These are phyloP conservation scores for Yponomeuta cagnagella DNA, from an alignment of 2,888 invertebrate species.

Conservation along the genomic window DNA sequence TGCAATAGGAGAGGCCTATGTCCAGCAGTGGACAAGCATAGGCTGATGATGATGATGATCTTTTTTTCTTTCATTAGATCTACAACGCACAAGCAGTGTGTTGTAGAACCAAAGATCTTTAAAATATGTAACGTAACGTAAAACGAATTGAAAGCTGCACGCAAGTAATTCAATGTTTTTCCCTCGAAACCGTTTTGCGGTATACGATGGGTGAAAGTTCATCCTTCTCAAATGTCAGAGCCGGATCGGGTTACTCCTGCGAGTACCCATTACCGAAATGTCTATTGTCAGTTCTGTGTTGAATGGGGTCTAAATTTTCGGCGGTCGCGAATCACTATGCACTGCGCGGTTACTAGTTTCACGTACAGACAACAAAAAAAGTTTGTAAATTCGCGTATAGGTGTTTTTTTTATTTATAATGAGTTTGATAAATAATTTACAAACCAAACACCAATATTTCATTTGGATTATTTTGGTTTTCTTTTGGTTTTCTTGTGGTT, in stretches of 20 bases:
- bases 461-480: no score
- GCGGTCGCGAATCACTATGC: constrained; percentile 1
- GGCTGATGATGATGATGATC: no score
- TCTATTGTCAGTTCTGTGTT: background rate
- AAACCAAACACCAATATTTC: no score
- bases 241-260: background rate
- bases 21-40: no score
- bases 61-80: no score
- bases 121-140: no score
- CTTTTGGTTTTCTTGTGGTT: no score
- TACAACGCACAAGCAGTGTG: no score
- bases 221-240: background rate
- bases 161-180: no score
- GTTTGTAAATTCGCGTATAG: background rate
- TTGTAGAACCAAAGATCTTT: no score
- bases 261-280: background rate
- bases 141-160: no score
- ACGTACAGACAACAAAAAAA: background rate
- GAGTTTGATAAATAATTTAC: background rate
- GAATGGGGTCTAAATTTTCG: background rate
- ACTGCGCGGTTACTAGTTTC: background rate
- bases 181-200: background rate
- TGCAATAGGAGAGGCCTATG: no score
- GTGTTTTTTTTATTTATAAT: background rate
- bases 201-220: background rate